Percentiles rank a stretch among this genome's conserved stretches.
These are phyloP conservation scores for Drosophila picticornis DNA, from an alignment of 2,888 invertebrate species.

Conservation along the genomic window DNA sequence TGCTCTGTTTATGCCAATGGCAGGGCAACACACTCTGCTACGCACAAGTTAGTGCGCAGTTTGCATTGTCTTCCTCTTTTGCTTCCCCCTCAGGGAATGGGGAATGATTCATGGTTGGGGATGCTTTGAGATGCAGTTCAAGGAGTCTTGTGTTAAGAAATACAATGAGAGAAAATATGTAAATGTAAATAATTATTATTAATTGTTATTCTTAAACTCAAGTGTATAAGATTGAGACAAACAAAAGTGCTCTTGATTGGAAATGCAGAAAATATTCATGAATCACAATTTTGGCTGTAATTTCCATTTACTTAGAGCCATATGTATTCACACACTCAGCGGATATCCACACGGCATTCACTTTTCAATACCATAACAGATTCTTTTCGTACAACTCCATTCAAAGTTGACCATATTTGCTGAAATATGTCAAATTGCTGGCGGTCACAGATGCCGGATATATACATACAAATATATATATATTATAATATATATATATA, in stretches of 20 bases:
- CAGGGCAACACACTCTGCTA: neutral
- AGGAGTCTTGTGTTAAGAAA: neutral
- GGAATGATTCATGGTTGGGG: neutral
- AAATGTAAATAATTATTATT: neutral
- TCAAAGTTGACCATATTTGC: constrained; percentile 8
- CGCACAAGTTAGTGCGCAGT: constrained; percentile 10
- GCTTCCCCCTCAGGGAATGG: neutral
- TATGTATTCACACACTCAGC: neutral
- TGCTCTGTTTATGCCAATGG: neutral
- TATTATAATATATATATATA: neutral
- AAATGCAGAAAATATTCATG: neutral
- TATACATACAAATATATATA: neutral
- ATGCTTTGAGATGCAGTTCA: constrained; percentile 6
- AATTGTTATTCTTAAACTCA: neutral
- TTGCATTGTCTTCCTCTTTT: neutral
- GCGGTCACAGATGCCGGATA: neutral
- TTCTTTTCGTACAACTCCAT: neutral
- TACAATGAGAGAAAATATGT: neutral
- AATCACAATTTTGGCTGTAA: neutral
- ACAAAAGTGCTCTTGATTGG: neutral
- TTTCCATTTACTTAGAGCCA: neutral
- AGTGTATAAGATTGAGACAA: neutral
- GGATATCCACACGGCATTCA: constrained; percentile 3
- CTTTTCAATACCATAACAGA: constrained; percentile 13
- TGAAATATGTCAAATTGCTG: constrained; percentile 22